Percentiles rank a stretch among this genome's conserved stretches.
Conservation (phyloP, 92 coral and sea anemone genomes). For the Umimayanthus chanpuru region DNA sequence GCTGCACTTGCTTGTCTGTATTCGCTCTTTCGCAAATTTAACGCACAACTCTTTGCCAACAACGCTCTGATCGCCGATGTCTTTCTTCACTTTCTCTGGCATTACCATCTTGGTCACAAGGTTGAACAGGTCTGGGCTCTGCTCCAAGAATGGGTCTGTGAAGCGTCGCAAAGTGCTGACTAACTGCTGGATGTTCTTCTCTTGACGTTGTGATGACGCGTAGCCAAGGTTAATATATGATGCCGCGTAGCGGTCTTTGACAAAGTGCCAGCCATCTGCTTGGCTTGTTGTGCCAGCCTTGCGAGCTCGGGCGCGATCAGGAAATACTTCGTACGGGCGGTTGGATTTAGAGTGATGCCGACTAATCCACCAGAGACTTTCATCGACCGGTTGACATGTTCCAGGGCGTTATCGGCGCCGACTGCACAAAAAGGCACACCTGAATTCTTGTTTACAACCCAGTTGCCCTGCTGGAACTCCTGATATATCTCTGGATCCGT, state of each 20-base stretch:
- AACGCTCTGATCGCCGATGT: neutral
- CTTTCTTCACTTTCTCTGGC: constrained; percentile 38
- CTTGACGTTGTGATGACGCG: neutral
- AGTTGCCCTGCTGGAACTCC: constrained; percentile 64
- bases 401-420: constrained; percentile 55
- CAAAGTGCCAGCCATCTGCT: constrained; percentile 66
- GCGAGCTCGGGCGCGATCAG: constrained; percentile 66
- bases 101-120: constrained; percentile 21
- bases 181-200: constrained; percentile 37
- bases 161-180: neutral
- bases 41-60: constrained; percentile 9
- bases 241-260: neutral
- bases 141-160: constrained; percentile 24
- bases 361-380: constrained; percentile 63
- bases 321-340: constrained; percentile 63
- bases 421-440: constrained; percentile 54
- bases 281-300: constrained; percentile 67
- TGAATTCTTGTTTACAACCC: constrained; percentile 65
- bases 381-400: constrained; percentile 62
- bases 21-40: constrained; percentile 12
- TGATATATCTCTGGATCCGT: constrained; percentile 64
- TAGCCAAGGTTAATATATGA: constrained; percentile 5
- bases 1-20: constrained; percentile 42
- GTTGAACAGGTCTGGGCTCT: constrained; percentile 38
- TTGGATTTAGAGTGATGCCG: constrained; percentile 63